These are phyloP conservation scores for Drosophila biarmipes DNA, from an alignment of 1,140 invertebrate species.

Conservation along the genomic window DNA sequence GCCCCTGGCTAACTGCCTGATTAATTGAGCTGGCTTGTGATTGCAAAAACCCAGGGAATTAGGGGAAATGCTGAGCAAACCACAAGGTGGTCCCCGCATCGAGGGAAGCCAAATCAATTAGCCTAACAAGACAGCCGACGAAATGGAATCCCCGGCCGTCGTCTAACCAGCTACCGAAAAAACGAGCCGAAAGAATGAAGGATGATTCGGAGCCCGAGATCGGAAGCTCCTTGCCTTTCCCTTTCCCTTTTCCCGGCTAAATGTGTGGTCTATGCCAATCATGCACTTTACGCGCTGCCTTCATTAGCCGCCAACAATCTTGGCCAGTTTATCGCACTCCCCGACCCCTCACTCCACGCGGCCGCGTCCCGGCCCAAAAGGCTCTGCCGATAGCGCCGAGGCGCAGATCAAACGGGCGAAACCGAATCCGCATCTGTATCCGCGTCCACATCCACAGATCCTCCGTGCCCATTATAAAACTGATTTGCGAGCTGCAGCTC, in stretches of 20 bases:
- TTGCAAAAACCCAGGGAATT: slow-evolving; percentile 24
- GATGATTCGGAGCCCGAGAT: slow-evolving; percentile 10
- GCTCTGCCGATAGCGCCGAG: slow-evolving; percentile 38
- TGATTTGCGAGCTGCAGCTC: slow-evolving; percentile 59
- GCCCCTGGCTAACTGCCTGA: slow-evolving; percentile 46
- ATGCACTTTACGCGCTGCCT: slow-evolving; percentile 77
- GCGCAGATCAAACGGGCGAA: slow-evolving; percentile 30
- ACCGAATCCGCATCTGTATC: slow-evolving; percentile 16
- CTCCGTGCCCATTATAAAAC: slow-evolving; percentile 68
- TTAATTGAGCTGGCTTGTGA: slow-evolving; percentile 78
- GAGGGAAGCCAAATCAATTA: slow-evolving; percentile 70
- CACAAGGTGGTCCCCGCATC: slow-evolving; percentile 60
- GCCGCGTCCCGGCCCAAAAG: slow-evolving; percentile 10
- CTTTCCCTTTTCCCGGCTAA: slow-evolving; percentile 10
- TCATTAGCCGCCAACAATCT: slow-evolving; percentile 67
- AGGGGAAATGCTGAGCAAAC: slow-evolving; percentile 22
- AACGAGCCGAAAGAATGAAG: slow-evolving; percentile 11
- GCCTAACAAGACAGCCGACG: slow-evolving; percentile 76
- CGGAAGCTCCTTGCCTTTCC: slow-evolving; percentile 61
- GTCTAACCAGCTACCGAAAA: slow-evolving; percentile 54
- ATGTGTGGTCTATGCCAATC: slow-evolving; percentile 82
- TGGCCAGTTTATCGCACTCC: slow-evolving; percentile 54
- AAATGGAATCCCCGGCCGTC: slow-evolving; percentile 22
- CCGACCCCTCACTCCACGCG: background rate
- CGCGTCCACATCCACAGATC: slow-evolving; percentile 2